These are phyloP conservation scores for Ennomos fuscantarius DNA, from an alignment of 2,888 invertebrate species.

Conservation along the genomic window DNA sequence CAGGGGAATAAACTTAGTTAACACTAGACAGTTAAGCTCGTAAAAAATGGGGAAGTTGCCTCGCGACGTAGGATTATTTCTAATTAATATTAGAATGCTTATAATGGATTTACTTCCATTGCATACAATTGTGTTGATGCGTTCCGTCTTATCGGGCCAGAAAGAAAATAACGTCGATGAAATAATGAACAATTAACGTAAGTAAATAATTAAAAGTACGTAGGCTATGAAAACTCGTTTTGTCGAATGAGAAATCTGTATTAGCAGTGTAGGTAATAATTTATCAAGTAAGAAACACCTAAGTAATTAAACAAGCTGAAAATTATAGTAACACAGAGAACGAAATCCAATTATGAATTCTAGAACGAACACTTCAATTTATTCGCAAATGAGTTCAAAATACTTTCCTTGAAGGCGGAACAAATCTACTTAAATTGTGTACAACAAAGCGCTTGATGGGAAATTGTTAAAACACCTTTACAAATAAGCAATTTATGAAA, in stretches of 20 bases:
- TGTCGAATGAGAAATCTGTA: no score
- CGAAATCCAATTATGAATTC: constrained; percentile 23
- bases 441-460: constrained; percentile 41
- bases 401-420: constrained; percentile 24
- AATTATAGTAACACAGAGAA: constrained; percentile 23
- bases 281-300: constrained; percentile 7
- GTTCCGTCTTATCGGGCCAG: no score
- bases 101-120: no score
- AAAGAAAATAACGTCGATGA: no score
- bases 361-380: constrained; percentile 22
- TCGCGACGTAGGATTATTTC: no score
- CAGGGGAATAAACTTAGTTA: constrained; percentile 29
- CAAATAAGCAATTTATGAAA: constrained; percentile 51
- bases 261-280: no score
- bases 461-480: constrained; percentile 52
- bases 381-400: constrained; percentile 15
- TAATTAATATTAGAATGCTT: no score
- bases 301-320: constrained; percentile 17
- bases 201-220: constrained; percentile 5
- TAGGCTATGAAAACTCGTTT: no score
- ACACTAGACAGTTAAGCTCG: background rate
- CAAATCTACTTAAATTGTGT: constrained; percentile 15
- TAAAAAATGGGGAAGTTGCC: no score
- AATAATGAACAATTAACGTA: no score
- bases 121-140: no score